phyloP scores from a whole-genome alignment of 2,797 vertebrate species.

The Brachyrhaphis roseni region DNA sequence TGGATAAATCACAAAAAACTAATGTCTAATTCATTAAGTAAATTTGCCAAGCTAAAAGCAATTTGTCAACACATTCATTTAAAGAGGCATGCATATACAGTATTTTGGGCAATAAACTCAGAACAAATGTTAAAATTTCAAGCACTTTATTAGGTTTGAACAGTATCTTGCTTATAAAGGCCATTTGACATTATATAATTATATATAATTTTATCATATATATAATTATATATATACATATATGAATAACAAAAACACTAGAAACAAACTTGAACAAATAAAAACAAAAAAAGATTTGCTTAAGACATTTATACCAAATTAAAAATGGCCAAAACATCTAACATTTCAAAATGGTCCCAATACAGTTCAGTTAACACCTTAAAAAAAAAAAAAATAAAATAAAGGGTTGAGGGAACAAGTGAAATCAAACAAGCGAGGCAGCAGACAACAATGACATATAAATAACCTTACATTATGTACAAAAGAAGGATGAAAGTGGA shows the following conservation, averaged over 20 bases:
- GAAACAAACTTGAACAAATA: conserved; percentile 76
- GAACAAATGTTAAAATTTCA: conserved; percentile 78
- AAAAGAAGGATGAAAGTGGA: conserved; percentile 67
- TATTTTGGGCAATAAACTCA: conserved; percentile 18
- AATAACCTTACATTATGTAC: conserved; percentile 86
- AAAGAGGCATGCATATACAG: background rate
- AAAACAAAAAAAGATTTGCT: conserved; percentile 66
- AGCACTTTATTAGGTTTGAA: conserved; percentile 86
- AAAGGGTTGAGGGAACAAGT: background rate
- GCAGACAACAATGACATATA: conserved; percentile 82
- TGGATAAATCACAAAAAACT: background rate
- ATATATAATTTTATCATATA: conserved; percentile 85
- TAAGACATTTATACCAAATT: conserved; percentile 80
- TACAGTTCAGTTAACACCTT: conserved; percentile 80
- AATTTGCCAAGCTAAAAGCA: background rate
- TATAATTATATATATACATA: conserved; percentile 87
- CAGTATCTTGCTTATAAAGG: conserved; percentile 85
- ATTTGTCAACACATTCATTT: background rate
- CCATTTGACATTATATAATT: conserved; percentile 85
- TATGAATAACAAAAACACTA: conserved; percentile 83
- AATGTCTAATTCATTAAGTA: background rate
- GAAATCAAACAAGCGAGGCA: conserved; percentile 68
- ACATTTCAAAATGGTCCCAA: conserved; percentile 83
- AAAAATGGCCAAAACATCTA: conserved; percentile 71
- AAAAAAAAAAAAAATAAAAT: conserved; percentile 12